Evolutionary conservation across 2,113 vertebrate species (phyloP), one percentile per base, ranked within the genome.

Genomic region (Leptosomus discolor): DNA sequence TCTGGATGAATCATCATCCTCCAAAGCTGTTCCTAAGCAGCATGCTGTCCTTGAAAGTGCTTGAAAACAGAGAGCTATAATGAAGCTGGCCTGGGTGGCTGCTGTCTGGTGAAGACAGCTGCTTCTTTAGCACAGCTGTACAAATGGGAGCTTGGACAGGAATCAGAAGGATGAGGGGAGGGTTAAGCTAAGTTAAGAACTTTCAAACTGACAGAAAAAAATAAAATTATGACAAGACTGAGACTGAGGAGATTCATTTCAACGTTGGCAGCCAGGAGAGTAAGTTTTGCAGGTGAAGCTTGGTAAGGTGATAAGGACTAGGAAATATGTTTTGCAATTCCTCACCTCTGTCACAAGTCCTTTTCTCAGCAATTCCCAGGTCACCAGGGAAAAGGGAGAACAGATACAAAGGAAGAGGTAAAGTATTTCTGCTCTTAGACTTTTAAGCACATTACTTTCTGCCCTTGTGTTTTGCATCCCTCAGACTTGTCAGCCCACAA

Each of bases 21-120:
- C 71, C 50, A 53, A 68, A 92, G 70, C 90, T 74, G 75, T 79
- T 90, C 64, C 88, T 77, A 46, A 85, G 67, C 75, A 67, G 75
- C 6, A 3, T 7, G 30, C 57, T 82, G 73, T 30, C 56, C 53
- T 68, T 81, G 24, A 53, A 77, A 76, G 37, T 53, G 79, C 46
- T 50, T 67, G n/a, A 73, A 57, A 94, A 64, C 17, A 34, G 71
- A 37, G 30, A 1, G 1, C 41, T 39, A 23, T 50, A 56, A 90
- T 18, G 68, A 76, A 21, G 53, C 57, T 63, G 69, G 36, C 15
- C n/a, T 34, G 54, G 36, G 63, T n/a, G 80, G 41, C 54, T 94
- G 81, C 64, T 48, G n/a, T 23, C 85, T 71, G 51, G 43, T 30
- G 36, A 74, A 85, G 39, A 67, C 24, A 78, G 43, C 4, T 2